A percentile compares a stretch with the other conserved stretches of the same genome.
Conservation (phyloP, 1,140 invertebrate genomes). For the Nasonia longicornis region DNA sequence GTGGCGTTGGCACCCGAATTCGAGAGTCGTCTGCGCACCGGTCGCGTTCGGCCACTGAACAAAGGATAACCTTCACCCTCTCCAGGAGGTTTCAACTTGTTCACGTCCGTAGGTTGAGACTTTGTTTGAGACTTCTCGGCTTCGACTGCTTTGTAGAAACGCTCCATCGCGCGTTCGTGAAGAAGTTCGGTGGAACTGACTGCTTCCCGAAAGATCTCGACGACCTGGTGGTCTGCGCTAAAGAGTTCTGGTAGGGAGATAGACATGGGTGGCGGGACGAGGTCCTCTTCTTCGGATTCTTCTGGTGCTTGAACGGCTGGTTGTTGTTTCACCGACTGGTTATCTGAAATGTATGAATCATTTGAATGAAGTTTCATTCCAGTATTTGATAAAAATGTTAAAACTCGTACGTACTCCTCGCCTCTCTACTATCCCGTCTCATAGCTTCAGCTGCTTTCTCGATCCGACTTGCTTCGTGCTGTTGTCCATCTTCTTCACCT, state of each 20-base stretch:
- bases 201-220: constrained; percentile 73
- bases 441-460: not conserved
- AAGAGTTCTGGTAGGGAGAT: constrained; percentile 83
- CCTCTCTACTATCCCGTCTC: not conserved
- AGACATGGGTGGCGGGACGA: constrained; percentile 81
- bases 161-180: constrained; percentile 82
- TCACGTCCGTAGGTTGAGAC: constrained; percentile 58
- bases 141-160: constrained; percentile 81
- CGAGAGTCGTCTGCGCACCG: constrained; percentile 55
- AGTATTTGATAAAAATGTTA: not conserved
- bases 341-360: not conserved
- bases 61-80: constrained; percentile 45
- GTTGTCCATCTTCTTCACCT: constrained; percentile 69
- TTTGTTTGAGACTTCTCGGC: constrained; percentile 74
- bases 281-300: constrained; percentile 63
- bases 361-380: not conserved
- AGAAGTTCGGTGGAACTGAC: constrained; percentile 85
- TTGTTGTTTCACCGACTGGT: not conserved
- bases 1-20: constrained; percentile 51
- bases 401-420: not conserved
- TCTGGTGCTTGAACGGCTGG: not conserved
- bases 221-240: constrained; percentile 64
- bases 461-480: not conserved
- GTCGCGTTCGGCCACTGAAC: constrained; percentile 49
- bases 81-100: constrained; percentile 50